A percentile compares a stretch with the other conserved stretches of the same genome.
These are phyloP conservation scores for Ormyrus nitidulus DNA, from an alignment of 2,888 invertebrate genomes.

Conservation along the genomic window DNA sequence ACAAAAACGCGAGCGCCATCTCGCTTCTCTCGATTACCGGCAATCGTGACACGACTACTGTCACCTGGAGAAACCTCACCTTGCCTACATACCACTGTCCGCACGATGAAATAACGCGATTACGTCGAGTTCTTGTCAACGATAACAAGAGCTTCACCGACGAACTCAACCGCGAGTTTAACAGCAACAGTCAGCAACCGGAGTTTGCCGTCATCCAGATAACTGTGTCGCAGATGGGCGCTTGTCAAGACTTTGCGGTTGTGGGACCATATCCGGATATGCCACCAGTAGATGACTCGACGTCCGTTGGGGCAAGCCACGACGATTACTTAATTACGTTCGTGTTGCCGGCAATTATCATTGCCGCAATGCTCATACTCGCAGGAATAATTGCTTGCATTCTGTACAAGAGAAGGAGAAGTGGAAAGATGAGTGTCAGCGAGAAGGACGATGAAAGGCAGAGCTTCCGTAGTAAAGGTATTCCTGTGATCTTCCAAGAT, in stretches of 20 bases:
- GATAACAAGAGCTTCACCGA: constrained; percentile 79
- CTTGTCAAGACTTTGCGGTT: constrained; percentile 77
- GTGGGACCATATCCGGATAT: constrained; percentile 59
- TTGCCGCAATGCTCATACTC: constrained; percentile 90
- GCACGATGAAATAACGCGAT: constrained; percentile 83
- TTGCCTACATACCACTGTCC: constrained; percentile 86
- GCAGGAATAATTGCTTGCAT: constrained; percentile 93
- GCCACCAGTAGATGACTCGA: constrained; percentile 71
- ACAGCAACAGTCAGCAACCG: constrained; percentile 70
- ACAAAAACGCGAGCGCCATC: constrained; percentile 84
- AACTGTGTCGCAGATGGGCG: constrained; percentile 76
- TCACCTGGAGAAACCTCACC: constrained; percentile 89
- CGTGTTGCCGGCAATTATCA: constrained; percentile 91
- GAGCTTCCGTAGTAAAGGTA: constrained; percentile 88
- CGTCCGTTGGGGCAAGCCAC: constrained; percentile 74
- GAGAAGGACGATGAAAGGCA: constrained; percentile 89
- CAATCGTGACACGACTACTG: constrained; percentile 78
- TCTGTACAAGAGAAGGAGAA: constrained; percentile 88
- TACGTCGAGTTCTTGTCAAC: constrained; percentile 84
- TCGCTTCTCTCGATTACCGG: constrained; percentile 83
- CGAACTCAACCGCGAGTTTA: constrained; percentile 39
- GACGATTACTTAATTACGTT: constrained; percentile 88
- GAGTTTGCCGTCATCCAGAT: constrained; percentile 82
- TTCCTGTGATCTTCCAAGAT: constrained; percentile 98
- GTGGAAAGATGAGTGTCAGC: constrained; percentile 89